These are phyloP conservation scores for Capreolus pygargus DNA, from an alignment of 2,113 vertebrate species.

Conservation along the genomic window DNA sequence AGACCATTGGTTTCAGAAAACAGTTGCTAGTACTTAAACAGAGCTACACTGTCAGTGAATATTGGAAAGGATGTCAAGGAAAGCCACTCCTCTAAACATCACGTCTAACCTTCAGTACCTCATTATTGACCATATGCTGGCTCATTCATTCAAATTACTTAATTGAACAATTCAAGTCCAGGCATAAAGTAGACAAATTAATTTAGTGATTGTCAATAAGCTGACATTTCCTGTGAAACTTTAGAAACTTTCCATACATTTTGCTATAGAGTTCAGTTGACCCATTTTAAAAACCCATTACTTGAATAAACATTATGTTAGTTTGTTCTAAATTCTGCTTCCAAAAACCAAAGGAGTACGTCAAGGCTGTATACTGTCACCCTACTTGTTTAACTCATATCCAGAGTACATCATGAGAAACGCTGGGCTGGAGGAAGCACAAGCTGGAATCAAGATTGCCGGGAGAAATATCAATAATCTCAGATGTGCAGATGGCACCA, in stretches of 20 bases:
- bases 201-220: conserved; percentile 73
- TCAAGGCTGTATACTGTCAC: neutral
- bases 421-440: neutral
- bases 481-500: neutral
- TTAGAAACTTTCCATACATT: conserved; percentile 61
- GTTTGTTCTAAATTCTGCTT: conserved; percentile 60
- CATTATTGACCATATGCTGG: conserved; percentile 51
- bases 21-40: conserved; percentile 8
- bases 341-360: neutral
- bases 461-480: neutral
- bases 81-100: conserved; percentile 55
- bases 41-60: conserved; percentile 21
- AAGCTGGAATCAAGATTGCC: neutral
- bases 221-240: conserved; percentile 45
- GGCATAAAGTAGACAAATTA: conserved; percentile 69
- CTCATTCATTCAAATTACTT: conserved; percentile 68
- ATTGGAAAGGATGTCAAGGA: conserved; percentile 52
- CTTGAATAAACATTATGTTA: conserved; percentile 43
- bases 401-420: neutral
- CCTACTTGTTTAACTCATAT: neutral
- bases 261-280: conserved; percentile 52
- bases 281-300: conserved; percentile 59
- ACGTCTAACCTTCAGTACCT: conserved; percentile 47
- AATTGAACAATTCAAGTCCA: conserved; percentile 66
- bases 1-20: conserved; percentile 12